Conservation (phyloP, 2,888 invertebrate genomes). For the Hyposoter dolosus region DNA sequence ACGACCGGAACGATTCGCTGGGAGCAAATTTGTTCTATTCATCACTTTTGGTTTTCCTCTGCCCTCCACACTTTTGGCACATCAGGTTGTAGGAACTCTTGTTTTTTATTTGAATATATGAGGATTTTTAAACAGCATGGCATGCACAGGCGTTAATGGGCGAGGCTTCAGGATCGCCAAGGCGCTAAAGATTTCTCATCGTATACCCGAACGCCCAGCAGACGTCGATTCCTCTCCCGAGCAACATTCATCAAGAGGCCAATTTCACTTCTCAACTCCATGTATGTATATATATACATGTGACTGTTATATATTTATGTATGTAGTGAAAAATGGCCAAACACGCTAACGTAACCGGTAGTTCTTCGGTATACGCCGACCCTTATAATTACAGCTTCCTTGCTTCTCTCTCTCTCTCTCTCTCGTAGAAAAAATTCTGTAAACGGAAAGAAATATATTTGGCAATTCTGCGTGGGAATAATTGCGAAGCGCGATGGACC, state of each 20-base stretch:
- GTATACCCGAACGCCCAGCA: slow-evolving; percentile 54
- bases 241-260: slow-evolving; percentile 66
- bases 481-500: not conserved
- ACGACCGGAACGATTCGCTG: no score
- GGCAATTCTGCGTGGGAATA: not conserved
- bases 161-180: slow-evolving; percentile 49
- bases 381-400: slow-evolving; percentile 73
- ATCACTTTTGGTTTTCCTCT: not conserved
- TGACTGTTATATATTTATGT: not conserved
- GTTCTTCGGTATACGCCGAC: slow-evolving; percentile 49
- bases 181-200: slow-evolving; percentile 57
- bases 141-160: slow-evolving; percentile 53
- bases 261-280: slow-evolving; percentile 30
- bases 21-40: no score
- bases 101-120: not conserved
- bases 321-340: not conserved
- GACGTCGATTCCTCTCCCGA: slow-evolving; percentile 59
- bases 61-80: not conserved
- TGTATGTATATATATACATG: no score
- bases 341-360: slow-evolving; percentile 67
- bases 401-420: slow-evolving; percentile 40
- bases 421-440: slow-evolving; percentile 9
- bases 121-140: slow-evolving; percentile 27
- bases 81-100: not conserved
- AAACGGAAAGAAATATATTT: not conserved